phyloP scores from a whole-genome alignment of 2,888 invertebrate species.

The Empis stercorea region DNA sequence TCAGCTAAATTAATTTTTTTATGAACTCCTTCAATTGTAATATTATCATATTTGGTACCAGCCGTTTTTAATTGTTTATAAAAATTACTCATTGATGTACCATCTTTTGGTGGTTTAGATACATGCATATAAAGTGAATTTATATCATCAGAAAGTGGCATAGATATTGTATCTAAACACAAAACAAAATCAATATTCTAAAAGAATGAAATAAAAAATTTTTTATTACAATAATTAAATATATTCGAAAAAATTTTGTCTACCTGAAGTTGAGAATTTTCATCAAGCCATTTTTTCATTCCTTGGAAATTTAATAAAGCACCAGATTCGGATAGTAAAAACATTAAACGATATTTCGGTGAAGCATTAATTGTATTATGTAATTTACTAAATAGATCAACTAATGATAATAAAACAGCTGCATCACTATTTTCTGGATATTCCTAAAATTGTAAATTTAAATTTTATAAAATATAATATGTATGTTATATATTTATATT shows the following conservation, averaged over 20 bases:
- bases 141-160: slow-evolving; percentile 37
- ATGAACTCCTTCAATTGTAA: slow-evolving; percentile 57
- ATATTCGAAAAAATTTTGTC: slow-evolving; percentile 11
- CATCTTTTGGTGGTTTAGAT: slow-evolving; percentile 87
- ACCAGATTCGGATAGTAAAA: slow-evolving; percentile 81
- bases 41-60: slow-evolving; percentile 38
- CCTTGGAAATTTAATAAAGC: slow-evolving; percentile 87
- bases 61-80: slow-evolving; percentile 49
- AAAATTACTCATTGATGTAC: slow-evolving; percentile 56
- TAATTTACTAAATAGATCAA: slow-evolving; percentile 75
- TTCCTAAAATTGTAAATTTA: slow-evolving; percentile 49
- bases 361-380: slow-evolving; percentile 62
- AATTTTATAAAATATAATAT: too few species aligned
- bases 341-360: slow-evolving; percentile 67
- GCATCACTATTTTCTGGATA: slow-evolving; percentile 80
- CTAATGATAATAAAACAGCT: slow-evolving; percentile 73
- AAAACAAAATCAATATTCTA: slow-evolving; percentile 81
- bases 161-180: slow-evolving; percentile 72
- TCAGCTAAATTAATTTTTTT: slow-evolving; percentile 96
- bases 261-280: slow-evolving; percentile 50
- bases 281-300: slow-evolving; percentile 90
- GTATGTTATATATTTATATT: slow-evolving; percentile 38
- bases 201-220: slow-evolving; percentile 22
- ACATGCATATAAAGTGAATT: slow-evolving; percentile 70
- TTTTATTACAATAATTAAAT: neutral